These are phyloP conservation scores for Clarias gariepinus DNA, from an alignment of 2,113 vertebrate species.

Conservation along the genomic window DNA sequence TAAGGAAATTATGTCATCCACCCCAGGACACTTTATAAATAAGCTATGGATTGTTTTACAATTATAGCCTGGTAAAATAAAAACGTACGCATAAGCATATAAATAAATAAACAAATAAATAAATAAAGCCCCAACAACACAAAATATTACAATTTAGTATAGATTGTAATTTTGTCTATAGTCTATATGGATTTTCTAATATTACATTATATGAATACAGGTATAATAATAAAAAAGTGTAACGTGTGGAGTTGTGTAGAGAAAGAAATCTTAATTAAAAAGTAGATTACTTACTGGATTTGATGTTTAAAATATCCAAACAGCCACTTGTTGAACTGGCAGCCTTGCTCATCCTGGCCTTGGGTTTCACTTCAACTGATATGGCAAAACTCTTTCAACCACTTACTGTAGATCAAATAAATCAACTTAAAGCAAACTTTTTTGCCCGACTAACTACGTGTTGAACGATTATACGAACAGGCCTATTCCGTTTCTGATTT, in stretches of 20 bases:
- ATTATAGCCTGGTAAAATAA: not conserved
- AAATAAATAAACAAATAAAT: not conserved
- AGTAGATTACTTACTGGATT: constrained; percentile 76
- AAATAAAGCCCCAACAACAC: not conserved
- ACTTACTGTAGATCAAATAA: not conserved
- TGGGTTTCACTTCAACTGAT: constrained; percentile 10
- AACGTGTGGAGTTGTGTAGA: not conserved
- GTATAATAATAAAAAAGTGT: not conserved
- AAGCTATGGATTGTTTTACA: not conserved
- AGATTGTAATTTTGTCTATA: not conserved
- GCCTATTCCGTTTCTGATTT: not conserved
- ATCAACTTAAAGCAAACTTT: not conserved
- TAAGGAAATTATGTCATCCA: not conserved
- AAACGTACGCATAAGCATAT: not conserved
- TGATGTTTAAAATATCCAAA: constrained; percentile 81
- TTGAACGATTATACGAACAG: not conserved
- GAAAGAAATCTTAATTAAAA: constrained; percentile 7
- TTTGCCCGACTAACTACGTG: not conserved
- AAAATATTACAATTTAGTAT: not conserved
- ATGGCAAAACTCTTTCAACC: constrained; percentile 15
- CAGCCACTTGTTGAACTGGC: constrained; percentile 98
- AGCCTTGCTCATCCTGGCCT: constrained; percentile 91
- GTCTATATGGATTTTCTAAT: not conserved
- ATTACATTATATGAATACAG: not conserved
- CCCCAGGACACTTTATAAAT: not conserved